Evolutionary conservation across 2,888 invertebrate genomes (phyloP).

Genomic region (Odontothrips loti): DNA sequence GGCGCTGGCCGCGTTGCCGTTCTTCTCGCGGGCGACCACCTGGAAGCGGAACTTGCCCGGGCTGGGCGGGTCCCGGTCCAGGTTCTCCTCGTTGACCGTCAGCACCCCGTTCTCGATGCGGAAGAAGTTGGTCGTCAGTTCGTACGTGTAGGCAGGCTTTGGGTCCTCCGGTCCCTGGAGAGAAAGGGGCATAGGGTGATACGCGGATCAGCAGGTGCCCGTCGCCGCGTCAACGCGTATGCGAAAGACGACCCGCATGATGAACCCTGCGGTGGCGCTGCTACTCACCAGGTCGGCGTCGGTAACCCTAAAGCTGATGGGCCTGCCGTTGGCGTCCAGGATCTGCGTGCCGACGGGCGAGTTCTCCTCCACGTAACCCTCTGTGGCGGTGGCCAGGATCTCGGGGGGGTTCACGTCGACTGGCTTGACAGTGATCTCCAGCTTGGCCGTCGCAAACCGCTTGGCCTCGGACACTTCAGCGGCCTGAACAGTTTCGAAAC

Average conservation of each 20-base stretch:
- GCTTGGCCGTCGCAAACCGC: constrained; percentile 76
- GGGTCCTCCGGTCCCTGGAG: constrained; percentile 72
- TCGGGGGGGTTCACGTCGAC: constrained; percentile 83
- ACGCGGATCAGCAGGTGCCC: not conserved
- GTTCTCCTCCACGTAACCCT: constrained; percentile 80
- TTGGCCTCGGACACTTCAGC: constrained; percentile 75
- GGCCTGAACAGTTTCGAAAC: constrained; percentile 53
- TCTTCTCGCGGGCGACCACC: constrained; percentile 78
- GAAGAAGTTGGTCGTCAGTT: constrained; percentile 79
- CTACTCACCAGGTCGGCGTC: constrained; percentile 80
- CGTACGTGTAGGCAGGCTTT: constrained; percentile 73
- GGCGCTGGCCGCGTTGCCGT: constrained; percentile 73
- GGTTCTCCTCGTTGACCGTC: constrained; percentile 73
- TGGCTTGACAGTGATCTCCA: constrained; percentile 75
- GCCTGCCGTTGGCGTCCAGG: constrained; percentile 59
- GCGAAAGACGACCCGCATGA: too few relatives aligned
- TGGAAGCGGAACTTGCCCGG: constrained; percentile 81
- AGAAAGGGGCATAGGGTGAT: not conserved
- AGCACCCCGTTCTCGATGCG: constrained; percentile 68
- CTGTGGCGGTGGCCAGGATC: constrained; percentile 64
- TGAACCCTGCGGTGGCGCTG: not conserved
- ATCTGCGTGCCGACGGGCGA: constrained; percentile 79
- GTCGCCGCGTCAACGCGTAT: too few relatives aligned
- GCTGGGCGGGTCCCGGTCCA: constrained; percentile 84
- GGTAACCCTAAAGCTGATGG: constrained; percentile 69